Evolutionary conservation across 2,113 vertebrate genomes (phyloP).

Genomic region (Sula dactylatra): DNA sequence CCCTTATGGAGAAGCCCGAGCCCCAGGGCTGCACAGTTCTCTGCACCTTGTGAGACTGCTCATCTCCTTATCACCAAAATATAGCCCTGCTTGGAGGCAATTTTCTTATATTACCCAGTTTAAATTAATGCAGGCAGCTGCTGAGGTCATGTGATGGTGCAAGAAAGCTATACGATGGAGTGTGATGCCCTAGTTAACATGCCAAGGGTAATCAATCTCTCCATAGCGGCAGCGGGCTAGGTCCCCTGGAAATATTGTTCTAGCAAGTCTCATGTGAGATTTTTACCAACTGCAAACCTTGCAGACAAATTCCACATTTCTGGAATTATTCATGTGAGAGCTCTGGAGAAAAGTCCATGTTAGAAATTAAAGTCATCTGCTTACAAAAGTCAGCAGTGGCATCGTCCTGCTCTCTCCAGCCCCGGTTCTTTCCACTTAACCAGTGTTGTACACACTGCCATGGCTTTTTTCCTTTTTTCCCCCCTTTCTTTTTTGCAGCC

Average conservation of each 20-base stretch:
- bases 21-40: not conserved
- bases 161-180: fast-evolving
- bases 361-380: not conserved
- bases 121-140: not conserved
- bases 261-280: not conserved
- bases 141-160: not conserved
- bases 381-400: not conserved
- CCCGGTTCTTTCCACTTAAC: not conserved
- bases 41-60: not conserved
- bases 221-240: not conserved
- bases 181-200: not conserved
- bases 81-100: not conserved
- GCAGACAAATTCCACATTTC: not conserved
- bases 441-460: not conserved
- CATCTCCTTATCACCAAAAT: not conserved
- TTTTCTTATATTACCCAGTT: not conserved
- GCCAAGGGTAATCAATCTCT: not conserved
- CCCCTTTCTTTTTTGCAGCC: constrained; percentile 70
- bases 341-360: not conserved
- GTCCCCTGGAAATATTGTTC: not conserved
- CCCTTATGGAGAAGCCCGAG: not conserved
- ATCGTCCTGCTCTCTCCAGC: not conserved
- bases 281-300: not conserved
- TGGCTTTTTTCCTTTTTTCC: not conserved
- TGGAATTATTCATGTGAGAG: not conserved